Conservation (phyloP, 2,888 invertebrate genomes). For the Brassicogethes aeneus region DNA sequence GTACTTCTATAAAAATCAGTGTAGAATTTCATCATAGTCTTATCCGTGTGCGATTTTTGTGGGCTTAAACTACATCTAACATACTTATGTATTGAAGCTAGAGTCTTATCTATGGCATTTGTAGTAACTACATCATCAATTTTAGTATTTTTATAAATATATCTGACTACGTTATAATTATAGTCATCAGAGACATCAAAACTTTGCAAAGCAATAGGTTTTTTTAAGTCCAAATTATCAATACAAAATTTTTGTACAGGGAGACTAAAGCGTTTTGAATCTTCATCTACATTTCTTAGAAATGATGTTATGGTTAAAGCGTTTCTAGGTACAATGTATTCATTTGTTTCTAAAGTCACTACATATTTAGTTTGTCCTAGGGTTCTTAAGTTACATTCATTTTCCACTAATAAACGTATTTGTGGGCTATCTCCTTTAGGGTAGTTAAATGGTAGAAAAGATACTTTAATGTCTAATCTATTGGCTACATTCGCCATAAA, state of each 20-base stretch:
- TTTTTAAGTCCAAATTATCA: slow-evolving; percentile 22
- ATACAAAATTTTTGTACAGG: slow-evolving; percentile 36
- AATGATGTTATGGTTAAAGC: no score
- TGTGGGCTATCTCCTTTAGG: slow-evolving; percentile 44
- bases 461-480: slow-evolving; percentile 39
- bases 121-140: slow-evolving; percentile 21
- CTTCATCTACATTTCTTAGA: no score
- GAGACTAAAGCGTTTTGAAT: slow-evolving; percentile 24
- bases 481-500: slow-evolving; percentile 37
- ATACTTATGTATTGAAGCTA: slow-evolving; percentile 34
- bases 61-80: slow-evolving; percentile 27
- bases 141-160: slow-evolving; percentile 26
- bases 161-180: slow-evolving; percentile 24
- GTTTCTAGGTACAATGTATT: slow-evolving; percentile 56
- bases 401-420: slow-evolving; percentile 46
- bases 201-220: slow-evolving; percentile 35
- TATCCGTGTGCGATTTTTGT: slow-evolving; percentile 27
- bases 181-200: slow-evolving; percentile 28
- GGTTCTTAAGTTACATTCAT: slow-evolving; percentile 57
- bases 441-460: slow-evolving; percentile 58
- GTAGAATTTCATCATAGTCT: slow-evolving; percentile 31
- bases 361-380: slow-evolving; percentile 44
- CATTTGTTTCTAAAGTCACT: slow-evolving; percentile 53
- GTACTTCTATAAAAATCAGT: slow-evolving; percentile 35
- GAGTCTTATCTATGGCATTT: slow-evolving; percentile 24